Evolutionary conservation across 1,140 invertebrate species (phyloP), one percentile per base, ranked within the genome.

Genomic region (Zaprionus nigranus): DNA sequence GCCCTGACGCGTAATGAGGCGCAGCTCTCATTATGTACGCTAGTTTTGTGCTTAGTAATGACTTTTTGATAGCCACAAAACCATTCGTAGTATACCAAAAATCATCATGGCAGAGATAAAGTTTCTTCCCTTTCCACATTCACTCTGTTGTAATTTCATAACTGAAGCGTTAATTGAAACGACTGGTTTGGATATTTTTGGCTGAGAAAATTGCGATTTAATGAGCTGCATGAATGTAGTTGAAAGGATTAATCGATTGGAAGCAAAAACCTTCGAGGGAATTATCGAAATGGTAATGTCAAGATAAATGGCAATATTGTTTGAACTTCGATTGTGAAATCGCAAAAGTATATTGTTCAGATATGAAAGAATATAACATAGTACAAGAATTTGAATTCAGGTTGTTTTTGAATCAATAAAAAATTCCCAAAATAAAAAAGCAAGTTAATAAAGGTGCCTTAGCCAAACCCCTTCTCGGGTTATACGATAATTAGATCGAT

Each of bases 41-140:
- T 66, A 81, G 75, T 82, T 73, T 90, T 88, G 38, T 90, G 86
- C 85, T 79, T 79, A 63, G 85, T 72, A 85, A 74, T 71, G 85
- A 79, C 81, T 81, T 85, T 88, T 79, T 70, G 75, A 84, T 85
- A 79, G 85, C 71, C 65, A 66, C 65, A 59, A 26, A 34, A 59
- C 43, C 38, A n/a, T 20, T 22, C 17, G 46, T 6, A 20, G 20
- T 17, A 71, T 30, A 38, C 49, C 36, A 22, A 62, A 59, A 74
- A 57, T 63, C 77, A 79, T 28, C 54, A 62, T 53, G 59, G 65
- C 51, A 62, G 38, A 58, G 64, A 57, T 66, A 66, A 66, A 54
- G 43, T 66, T 66, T 24, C 9, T 34, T 34, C 30, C 9, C 9
- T 34, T 6, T 11, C 38, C 13, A 15, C 38, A 15, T 6, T 20